Evolutionary conservation across 2,113 vertebrate genomes (phyloP).

Genomic region (Oenanthe melanoleuca): DNA sequence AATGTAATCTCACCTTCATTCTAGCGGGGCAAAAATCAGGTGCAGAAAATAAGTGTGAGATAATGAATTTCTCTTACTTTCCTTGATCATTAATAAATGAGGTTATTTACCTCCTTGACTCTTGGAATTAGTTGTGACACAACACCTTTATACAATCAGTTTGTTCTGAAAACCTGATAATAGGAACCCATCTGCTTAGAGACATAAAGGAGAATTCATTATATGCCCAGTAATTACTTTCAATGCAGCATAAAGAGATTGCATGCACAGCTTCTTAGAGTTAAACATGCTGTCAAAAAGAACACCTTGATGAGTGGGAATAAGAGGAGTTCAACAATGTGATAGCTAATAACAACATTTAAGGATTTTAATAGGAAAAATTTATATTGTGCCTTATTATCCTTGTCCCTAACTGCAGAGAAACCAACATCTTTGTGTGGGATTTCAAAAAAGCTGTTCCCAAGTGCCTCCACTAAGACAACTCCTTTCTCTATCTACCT

Average conservation of each 20-base stretch:
- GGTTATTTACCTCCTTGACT: conserved; percentile 63
- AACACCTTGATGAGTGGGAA: not conserved
- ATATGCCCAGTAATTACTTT: conserved; percentile 53
- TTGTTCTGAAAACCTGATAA: conserved; percentile 56
- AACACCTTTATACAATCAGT: conserved; percentile 58
- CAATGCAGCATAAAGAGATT: conserved; percentile 40
- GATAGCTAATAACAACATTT: conserved; percentile 2
- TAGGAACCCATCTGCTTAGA: conserved; percentile 66
- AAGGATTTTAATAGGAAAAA: conserved; percentile 7
- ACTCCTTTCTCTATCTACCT: not conserved
- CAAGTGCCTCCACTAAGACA: not conserved
- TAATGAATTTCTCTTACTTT: conserved; percentile 59
- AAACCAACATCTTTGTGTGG: not conserved
- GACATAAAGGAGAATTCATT: conserved; percentile 58
- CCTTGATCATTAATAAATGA: conserved; percentile 60
- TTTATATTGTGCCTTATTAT: not conserved
- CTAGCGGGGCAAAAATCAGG: not conserved
- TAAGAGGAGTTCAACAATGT: conserved; percentile 3
- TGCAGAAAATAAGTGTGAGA: conserved; percentile 21
- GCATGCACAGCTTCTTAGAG: conserved; percentile 23
- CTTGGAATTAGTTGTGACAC: conserved; percentile 57
- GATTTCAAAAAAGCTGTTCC: not conserved
- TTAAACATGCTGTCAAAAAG: conserved; percentile 33
- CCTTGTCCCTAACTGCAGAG: not conserved
- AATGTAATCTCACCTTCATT: conserved; percentile 12